A percentile compares a stretch with the other conserved stretches of the same genome.
phyloP scores from a whole-genome alignment of 2,113 vertebrate species.

The Malurus elegans region DNA sequence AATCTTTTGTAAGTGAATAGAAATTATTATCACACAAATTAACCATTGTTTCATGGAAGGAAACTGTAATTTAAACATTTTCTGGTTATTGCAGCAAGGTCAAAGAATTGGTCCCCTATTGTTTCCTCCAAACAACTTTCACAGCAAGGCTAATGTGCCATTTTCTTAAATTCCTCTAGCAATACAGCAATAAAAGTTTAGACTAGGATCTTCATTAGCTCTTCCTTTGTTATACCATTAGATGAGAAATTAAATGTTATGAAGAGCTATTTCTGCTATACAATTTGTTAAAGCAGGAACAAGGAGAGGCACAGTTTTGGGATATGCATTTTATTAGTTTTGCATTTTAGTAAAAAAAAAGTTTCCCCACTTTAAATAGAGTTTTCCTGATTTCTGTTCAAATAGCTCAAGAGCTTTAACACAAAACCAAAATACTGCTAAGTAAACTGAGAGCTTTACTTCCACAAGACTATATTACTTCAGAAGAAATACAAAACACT shows the following conservation, averaged over 20 bases:
- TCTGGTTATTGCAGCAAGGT: neutral
- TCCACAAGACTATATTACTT: neutral
- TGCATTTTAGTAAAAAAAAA: neutral
- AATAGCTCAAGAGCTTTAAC: neutral
- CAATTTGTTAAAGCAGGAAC: neutral
- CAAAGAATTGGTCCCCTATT: neutral
- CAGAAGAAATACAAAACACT: neutral
- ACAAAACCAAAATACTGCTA: neutral
- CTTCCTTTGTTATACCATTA: neutral
- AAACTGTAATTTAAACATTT: neutral
- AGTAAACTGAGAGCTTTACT: neutral
- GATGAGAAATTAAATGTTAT: neutral
- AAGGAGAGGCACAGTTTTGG: neutral
- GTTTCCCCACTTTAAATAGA: neutral
- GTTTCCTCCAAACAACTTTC: neutral
- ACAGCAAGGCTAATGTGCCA: fast-evolving
- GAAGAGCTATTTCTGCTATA: neutral
- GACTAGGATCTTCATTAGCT: neutral
- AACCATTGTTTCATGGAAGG: neutral
- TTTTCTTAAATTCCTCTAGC: neutral
- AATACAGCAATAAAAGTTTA: neutral
- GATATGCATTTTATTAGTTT: neutral
- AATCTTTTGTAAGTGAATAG: neutral
- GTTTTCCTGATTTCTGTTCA: neutral
- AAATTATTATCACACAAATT: neutral